phyloP scores from a whole-genome alignment of 2,113 vertebrate genomes.

The Dolichotis patagonum region DNA sequence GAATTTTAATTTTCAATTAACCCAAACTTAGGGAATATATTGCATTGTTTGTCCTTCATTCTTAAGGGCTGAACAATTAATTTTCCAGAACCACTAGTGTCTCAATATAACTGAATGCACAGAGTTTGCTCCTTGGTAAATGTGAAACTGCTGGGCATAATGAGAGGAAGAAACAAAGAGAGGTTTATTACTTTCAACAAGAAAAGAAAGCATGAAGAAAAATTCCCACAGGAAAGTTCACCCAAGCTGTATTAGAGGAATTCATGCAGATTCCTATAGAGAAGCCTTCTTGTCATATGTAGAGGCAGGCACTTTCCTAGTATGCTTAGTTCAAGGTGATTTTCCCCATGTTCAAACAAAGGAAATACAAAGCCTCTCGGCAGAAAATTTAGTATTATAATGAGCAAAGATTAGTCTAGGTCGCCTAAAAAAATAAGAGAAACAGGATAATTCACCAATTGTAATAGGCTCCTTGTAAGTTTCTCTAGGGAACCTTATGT shows the following conservation, averaged over 20 bases:
- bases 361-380: background rate
- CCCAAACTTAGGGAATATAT: background rate
- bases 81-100: background rate
- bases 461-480: background rate
- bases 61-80: background rate
- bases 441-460: background rate
- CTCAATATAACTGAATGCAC: background rate
- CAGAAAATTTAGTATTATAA: background rate
- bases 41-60: background rate
- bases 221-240: too few species aligned
- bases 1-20: background rate
- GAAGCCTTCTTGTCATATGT: background rate
- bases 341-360: background rate
- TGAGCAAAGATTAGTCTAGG: background rate
- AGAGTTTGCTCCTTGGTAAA: background rate
- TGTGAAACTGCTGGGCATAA: too few species aligned
- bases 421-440: background rate
- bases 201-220: background rate
- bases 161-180: background rate
- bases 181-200: background rate
- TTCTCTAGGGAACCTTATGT: background rate
- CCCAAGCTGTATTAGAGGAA: too few species aligned
- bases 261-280: background rate
- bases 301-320: background rate
- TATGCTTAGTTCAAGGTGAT: too few species aligned